Evolutionary conservation across 1,140 invertebrate species (phyloP).

Genomic region (Pollicipes pollicipes): DNA sequence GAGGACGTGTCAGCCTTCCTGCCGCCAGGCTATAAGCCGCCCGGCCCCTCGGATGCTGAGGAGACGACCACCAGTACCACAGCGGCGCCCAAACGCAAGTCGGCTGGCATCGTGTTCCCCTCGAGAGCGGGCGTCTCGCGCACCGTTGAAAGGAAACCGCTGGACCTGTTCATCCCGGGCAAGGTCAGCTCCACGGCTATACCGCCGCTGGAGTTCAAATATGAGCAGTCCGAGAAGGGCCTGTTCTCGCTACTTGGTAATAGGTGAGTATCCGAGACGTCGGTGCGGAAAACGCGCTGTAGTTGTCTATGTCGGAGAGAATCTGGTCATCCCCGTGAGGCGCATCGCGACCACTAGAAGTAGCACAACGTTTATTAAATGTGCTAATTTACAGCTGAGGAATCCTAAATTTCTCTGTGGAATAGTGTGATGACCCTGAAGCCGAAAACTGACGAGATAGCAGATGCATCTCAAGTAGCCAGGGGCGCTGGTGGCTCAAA

Average conservation of each 20-base stretch:
- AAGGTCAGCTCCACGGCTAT: not conserved
- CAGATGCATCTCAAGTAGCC: no score
- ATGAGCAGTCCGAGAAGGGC: not conserved
- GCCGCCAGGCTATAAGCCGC: conserved; percentile 37
- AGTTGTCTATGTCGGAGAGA: no score
- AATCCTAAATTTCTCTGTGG: no score
- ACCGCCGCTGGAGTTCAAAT: not conserved
- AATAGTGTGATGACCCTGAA: no score
- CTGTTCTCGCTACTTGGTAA: not conserved
- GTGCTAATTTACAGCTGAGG: no score
- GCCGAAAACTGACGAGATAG: no score
- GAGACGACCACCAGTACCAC: not conserved
- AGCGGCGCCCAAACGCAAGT: not conserved
- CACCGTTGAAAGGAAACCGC: not conserved
- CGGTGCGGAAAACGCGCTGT: no score
- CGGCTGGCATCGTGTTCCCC: not conserved
- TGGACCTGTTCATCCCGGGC: not conserved
- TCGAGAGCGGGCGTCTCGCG: not conserved
- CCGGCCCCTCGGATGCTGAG: conserved; percentile 3
- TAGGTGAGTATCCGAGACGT: no score
- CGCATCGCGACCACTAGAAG: no score
- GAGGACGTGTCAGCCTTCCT: conserved; percentile 39
- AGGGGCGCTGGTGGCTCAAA: no score
- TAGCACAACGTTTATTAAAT: no score
- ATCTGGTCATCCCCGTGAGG: no score